Base-by-base conservation (phyloP, 2,888 invertebrate genomes). In the Galeruca laticollis region DNA sequence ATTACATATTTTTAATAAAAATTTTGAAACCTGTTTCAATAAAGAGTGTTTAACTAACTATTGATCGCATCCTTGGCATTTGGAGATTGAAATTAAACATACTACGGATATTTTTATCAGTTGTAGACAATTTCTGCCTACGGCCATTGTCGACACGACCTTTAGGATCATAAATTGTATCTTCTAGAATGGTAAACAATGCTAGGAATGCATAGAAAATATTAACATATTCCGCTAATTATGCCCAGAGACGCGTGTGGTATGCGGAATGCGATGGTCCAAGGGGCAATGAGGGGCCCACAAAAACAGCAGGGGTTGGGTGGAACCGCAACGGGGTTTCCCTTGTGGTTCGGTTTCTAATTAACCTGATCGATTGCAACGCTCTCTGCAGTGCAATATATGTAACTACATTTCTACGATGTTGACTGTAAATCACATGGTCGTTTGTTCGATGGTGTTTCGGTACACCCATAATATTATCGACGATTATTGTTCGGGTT, bases 331-430 rank as follows among this genome's bases (percentile, higher is more conserved):
- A 74, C 77, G 74, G 80, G 82, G 80, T 81, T 78, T 77, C 79
- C 78, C 78, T 49, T 47, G 49, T 49, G 69, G 69, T 69, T 69
- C 63, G 60, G 51, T 83, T 84, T 84, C 83, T 83, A 84, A 84
- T 84, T 83, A 84, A 82, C 79, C 83, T 83, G 83, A 84, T 83
- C 82, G 83, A 83, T 83, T 81, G 82, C 82, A 78, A 72, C 73
- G 75, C 74, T 74, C 73, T 71, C 68, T 68, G 73, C 76, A 73
- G 76, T 49, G 66, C 47, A 47, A 51, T 59, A 60, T 79, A 77
- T 78, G 77, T 79, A 79, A 79, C 79, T 77, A 76, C 66, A 59
- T 37, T 47, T 31, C 21, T 47, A 60, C 60, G 2, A 15, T 21
- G 47, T 60, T 26, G 60, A 65, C 35, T 73, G 73, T 76, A 77